phyloP scores from a whole-genome alignment of 2,113 vertebrate species.

The Rhabdornis inornatus region DNA sequence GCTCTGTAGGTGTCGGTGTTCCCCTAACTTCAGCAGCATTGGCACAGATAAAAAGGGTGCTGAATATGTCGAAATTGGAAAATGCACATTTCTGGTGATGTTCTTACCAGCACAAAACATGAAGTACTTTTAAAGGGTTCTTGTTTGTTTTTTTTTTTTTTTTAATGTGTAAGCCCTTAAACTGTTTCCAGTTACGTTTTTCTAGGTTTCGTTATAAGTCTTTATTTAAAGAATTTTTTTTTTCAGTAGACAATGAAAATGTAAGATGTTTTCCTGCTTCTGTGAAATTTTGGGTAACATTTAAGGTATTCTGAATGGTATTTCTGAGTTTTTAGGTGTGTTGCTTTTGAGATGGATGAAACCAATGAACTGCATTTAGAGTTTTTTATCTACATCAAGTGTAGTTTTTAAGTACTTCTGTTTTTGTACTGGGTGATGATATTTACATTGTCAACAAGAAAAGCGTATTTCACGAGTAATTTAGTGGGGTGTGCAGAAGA shows the following conservation, averaged over 20 bases:
- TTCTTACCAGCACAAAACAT: background rate
- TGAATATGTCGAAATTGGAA: background rate
- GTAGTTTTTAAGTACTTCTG: background rate
- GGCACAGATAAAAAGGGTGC: background rate
- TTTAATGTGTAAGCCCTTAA: background rate
- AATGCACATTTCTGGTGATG: rapidly evolving
- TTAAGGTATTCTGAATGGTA: background rate
- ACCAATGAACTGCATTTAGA: background rate
- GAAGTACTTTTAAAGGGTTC: background rate
- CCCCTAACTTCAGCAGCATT: background rate
- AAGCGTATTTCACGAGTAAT: background rate
- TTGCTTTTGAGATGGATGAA: background rate
- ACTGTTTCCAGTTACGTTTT: background rate
- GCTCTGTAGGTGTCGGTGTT: background rate
- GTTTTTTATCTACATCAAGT: background rate
- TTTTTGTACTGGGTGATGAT: background rate
- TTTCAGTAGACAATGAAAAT: background rate
- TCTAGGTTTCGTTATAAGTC: background rate
- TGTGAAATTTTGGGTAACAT: background rate
- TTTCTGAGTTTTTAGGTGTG: background rate
- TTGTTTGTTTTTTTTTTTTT: background rate
- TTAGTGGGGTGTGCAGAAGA: background rate
- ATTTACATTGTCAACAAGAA: background rate
- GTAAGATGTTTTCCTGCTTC: background rate
- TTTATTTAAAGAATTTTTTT: background rate